Percentiles rank a stretch among this genome's conserved stretches.
Evolutionary conservation across 1,140 invertebrate genomes (phyloP).

Genomic region (Dreissena rostriformis): DNA sequence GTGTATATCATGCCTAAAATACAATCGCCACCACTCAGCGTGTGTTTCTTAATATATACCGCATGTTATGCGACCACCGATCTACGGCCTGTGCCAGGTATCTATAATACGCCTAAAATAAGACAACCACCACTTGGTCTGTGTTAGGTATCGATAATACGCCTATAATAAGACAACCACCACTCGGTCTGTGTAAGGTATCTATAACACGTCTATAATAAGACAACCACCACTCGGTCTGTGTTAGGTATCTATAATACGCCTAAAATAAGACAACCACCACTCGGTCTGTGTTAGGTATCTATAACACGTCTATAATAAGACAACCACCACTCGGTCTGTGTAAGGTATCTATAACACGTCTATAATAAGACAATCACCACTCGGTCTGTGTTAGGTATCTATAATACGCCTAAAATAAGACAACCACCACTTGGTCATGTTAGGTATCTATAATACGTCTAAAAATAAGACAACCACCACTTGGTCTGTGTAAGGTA

Average conservation of each 20-base stretch:
- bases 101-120: too few species aligned
- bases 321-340: neutral
- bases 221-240: neutral
- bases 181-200: neutral
- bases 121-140: too few species aligned
- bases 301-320: neutral
- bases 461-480: neutral
- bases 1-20: neutral
- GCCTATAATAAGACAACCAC: neutral
- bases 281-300: too few species aligned
- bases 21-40: neutral
- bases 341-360: neutral
- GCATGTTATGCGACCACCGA: neutral
- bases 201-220: too few species aligned
- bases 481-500: neutral
- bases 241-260: too few species aligned
- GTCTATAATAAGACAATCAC: too few species aligned
- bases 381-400: neutral
- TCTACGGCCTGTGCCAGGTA: too few species aligned
- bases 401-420: too few species aligned
- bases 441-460: too few species aligned
- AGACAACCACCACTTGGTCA: too few species aligned
- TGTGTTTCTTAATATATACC: neutral
- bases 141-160: too few species aligned
- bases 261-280: too few species aligned